Evolutionary conservation across 2,797 vertebrate genomes (phyloP).

Genomic region (Myotis daubentonii): DNA sequence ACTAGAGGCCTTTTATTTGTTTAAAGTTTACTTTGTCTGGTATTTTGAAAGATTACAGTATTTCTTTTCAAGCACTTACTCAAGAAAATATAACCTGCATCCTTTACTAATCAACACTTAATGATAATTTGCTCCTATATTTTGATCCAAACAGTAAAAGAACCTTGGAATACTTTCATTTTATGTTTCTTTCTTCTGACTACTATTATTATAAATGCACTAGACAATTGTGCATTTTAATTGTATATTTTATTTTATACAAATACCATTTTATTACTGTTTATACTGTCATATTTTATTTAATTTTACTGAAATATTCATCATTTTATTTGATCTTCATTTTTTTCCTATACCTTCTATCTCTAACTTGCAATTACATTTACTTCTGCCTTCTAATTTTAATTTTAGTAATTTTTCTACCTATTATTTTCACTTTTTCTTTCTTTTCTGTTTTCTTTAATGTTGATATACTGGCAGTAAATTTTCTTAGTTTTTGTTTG

Average conservation of each 20-base stretch:
- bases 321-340: no score
- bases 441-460: background rate
- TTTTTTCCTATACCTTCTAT: no score
- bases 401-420: background rate
- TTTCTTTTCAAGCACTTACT: background rate
- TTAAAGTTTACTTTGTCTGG: background rate
- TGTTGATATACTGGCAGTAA: background rate
- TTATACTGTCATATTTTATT: no score
- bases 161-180: background rate
- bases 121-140: background rate
- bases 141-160: background rate
- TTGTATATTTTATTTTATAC: no score
- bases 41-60: background rate
- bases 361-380: background rate
- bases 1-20: background rate
- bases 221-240: background rate
- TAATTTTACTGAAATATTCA: no score
- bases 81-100: background rate
- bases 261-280: no score
- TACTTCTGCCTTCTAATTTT: background rate
- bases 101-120: background rate
- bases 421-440: background rate
- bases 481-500: background rate
- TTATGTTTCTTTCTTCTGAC: background rate
- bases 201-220: background rate